Conservation (phyloP, 2,797 vertebrate genomes). For the Argya squamiceps region DNA sequence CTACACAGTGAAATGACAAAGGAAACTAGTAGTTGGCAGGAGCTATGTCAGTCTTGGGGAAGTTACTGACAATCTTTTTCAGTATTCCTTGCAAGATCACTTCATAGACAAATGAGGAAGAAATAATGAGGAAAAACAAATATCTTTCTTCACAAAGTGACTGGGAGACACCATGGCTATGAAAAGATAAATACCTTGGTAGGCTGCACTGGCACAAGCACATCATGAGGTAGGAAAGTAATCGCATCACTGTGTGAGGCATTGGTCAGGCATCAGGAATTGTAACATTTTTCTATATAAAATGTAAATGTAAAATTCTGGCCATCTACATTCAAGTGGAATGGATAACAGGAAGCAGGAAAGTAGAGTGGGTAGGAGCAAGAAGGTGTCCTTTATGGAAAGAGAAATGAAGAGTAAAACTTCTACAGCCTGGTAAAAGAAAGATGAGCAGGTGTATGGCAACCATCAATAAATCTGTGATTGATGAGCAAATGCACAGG, state of each 20-base stretch:
- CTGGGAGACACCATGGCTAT: background rate
- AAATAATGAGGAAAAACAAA: background rate
- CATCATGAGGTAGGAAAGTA: background rate
- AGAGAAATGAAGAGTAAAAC: background rate
- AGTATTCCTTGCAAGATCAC: background rate
- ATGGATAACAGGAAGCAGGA: background rate
- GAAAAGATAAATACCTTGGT: background rate
- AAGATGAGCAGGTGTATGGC: background rate
- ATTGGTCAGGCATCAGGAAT: background rate
- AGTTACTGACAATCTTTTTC: background rate
- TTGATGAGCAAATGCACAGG: background rate
- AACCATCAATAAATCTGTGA: background rate
- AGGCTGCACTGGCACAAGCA: background rate
- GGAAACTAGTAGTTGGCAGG: background rate
- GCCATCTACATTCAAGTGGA: background rate
- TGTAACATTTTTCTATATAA: background rate
- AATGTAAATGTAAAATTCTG: background rate
- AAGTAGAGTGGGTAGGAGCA: background rate
- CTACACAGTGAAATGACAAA: background rate
- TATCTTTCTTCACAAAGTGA: background rate
- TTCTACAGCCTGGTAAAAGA: background rate
- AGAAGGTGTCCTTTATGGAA: background rate
- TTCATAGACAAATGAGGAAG: background rate
- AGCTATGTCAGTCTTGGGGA: background rate
- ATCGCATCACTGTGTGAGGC: background rate